Percentiles rank a stretch among this genome's conserved stretches.
phyloP scores from a whole-genome alignment of 1,140 invertebrate species.

The Polypedilum pembai region DNA sequence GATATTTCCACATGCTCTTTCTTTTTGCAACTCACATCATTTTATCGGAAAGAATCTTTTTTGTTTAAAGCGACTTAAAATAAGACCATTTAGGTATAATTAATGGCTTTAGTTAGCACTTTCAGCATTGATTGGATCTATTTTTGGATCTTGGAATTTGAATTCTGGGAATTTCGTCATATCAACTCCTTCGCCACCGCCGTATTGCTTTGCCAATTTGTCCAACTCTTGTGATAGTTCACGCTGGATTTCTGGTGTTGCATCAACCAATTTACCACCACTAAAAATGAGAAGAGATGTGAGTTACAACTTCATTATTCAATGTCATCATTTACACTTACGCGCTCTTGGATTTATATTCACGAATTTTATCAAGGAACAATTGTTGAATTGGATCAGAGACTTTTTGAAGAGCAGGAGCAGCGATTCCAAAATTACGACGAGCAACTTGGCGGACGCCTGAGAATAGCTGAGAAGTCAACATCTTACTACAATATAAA shows the following conservation, averaged over 20 bases:
- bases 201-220: constrained; percentile 69
- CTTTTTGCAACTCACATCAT: constrained; percentile 22
- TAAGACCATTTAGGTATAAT: not conserved
- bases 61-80: constrained; percentile 21
- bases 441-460: constrained; percentile 39
- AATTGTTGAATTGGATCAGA: constrained; percentile 88
- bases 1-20: not conserved
- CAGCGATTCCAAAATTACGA: constrained; percentile 59
- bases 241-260: constrained; percentile 64
- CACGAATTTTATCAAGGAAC: constrained; percentile 85
- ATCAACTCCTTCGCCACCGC: constrained; percentile 64
- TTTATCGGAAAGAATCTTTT: constrained; percentile 13
- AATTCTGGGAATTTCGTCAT: constrained; percentile 84
- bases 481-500: constrained; percentile 36
- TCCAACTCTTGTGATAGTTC: constrained; percentile 69
- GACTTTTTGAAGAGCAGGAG: constrained; percentile 62
- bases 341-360: constrained; percentile 59
- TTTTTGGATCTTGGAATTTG: constrained; percentile 62
- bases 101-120: constrained; percentile 6
- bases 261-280: constrained; percentile 74
- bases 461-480: constrained; percentile 39
- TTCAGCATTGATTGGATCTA: constrained; percentile 50
- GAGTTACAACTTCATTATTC: not conserved
- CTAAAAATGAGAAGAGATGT: constrained; percentile 44
- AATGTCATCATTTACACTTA: constrained; percentile 32